Evolutionary conservation across 2,888 invertebrate species (phyloP), one percentile per base, ranked within the genome.

Genomic region (Suillia variegata): DNA sequence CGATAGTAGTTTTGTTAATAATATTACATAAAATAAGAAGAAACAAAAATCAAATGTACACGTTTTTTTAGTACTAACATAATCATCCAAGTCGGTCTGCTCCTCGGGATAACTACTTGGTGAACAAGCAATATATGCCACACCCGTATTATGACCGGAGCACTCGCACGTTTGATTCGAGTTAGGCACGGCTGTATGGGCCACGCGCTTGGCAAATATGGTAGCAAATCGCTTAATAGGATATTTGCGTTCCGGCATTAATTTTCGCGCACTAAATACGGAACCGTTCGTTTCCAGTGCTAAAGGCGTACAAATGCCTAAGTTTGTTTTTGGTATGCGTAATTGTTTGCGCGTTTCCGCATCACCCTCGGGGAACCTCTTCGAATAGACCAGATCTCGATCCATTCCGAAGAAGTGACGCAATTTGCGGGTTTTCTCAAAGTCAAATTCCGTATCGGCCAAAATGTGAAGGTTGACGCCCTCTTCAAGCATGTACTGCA

Each of bases 261-360:
- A 71, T 73, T 87, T 87, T 60, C 85, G 84, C 0, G 85, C 85
- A 61, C 86, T 86, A 73, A 90, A 90, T 57, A 90, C 83, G 1
- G 89, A 85, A 15, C 87, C 95, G 71, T 94, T 93, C 2, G 93
- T 93, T 79, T 94, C 93, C 68, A 94, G 79, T 0, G 94, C 92
- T 18, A 95, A 83, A 0, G 93, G 90, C 1, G 89, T 87, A 75
- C 95, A 95, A 49, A 90, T 85, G 17, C 93, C 93, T 22, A 94
- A 82, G 61, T 86, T 87, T 60, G 87, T 87, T 76, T 93, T 93
- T 1, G 93, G 90, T 62, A 92, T 82, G 60, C 87, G 88, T 20
- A 92, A 88, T 79, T 92, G 90, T 62, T 88, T 87, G 62, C 90
- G 84, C 6, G 94, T 83, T 47, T 87, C 89, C 0, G 83, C 79